Percentiles rank a stretch among this genome's conserved stretches.
Conservation (phyloP, 2,797 vertebrate genomes). For the Chelon auratus region DNA sequence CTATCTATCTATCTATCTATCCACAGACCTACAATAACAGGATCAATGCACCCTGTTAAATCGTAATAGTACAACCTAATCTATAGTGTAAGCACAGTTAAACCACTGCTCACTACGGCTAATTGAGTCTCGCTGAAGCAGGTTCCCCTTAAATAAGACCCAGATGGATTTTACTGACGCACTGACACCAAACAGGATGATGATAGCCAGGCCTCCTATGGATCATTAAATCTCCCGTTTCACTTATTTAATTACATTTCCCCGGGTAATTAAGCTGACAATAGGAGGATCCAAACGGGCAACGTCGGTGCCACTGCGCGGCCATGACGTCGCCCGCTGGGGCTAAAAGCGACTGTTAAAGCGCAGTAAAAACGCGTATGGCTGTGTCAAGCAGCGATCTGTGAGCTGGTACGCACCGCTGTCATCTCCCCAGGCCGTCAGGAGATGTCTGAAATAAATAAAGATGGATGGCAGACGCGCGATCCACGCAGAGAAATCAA, state of each 20-base stretch:
- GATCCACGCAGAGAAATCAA: not conserved
- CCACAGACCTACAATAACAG: not conserved
- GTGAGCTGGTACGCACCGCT: not conserved
- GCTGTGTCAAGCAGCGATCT: not conserved
- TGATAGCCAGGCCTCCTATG: not conserved
- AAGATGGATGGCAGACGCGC: not conserved
- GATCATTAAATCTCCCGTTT: slow-evolving; percentile 1
- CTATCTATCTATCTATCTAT: not conserved
- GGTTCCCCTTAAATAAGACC: not conserved
- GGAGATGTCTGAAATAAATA: not conserved
- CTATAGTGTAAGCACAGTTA: not conserved
- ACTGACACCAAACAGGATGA: not conserved
- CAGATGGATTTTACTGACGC: not conserved
- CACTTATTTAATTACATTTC: not conserved
- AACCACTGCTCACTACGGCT: not conserved
- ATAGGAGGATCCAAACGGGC: not conserved
- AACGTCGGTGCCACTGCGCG: not conserved
- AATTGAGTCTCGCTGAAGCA: not conserved
- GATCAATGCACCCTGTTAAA: not conserved
- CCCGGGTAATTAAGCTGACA: not conserved
- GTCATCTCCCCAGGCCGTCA: slow-evolving; percentile 14
- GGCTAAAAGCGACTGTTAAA: not conserved
- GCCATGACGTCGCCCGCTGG: fast-evolving
- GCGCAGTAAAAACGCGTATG: not conserved
- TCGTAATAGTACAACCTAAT: not conserved